Evolutionary conservation across 2,797 vertebrate genomes (phyloP).

Genomic region (Tragelaphus eurycerus): DNA sequence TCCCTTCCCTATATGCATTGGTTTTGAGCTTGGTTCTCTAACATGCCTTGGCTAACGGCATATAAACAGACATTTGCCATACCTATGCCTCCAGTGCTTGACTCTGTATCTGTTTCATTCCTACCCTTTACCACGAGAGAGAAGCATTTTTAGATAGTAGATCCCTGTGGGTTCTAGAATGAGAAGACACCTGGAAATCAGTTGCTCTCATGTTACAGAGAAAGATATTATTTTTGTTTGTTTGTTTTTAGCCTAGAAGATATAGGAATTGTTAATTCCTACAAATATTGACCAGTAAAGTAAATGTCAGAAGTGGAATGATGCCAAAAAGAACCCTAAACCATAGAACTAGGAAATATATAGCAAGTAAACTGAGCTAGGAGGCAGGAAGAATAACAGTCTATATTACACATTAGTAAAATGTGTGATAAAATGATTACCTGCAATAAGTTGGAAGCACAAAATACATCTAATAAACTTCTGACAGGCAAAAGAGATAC

Average conservation of each 20-base stretch:
- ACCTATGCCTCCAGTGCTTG: background rate
- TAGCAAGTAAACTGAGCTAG: background rate
- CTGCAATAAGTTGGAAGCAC: background rate
- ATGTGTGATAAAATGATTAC: background rate
- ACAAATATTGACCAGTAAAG: background rate
- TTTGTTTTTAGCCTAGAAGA: background rate
- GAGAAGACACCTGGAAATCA: background rate
- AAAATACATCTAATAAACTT: conserved; percentile 9
- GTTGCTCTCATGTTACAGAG: background rate
- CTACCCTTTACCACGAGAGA: background rate
- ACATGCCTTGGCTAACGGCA: background rate
- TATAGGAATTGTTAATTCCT: background rate
- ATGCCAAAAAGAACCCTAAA: background rate
- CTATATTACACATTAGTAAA: background rate
- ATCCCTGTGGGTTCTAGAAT: background rate
- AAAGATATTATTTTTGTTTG: background rate
- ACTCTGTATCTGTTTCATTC: background rate
- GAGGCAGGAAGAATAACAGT: background rate
- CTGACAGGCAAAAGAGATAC: background rate
- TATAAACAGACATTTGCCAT: background rate
- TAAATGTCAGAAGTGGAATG: background rate
- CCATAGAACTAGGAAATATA: background rate
- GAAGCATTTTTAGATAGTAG: background rate
- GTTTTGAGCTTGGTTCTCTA: background rate
- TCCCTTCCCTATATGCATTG: background rate